phyloP scores from a whole-genome alignment of 2,888 invertebrate genomes.

The Subacronicta megacephala region DNA sequence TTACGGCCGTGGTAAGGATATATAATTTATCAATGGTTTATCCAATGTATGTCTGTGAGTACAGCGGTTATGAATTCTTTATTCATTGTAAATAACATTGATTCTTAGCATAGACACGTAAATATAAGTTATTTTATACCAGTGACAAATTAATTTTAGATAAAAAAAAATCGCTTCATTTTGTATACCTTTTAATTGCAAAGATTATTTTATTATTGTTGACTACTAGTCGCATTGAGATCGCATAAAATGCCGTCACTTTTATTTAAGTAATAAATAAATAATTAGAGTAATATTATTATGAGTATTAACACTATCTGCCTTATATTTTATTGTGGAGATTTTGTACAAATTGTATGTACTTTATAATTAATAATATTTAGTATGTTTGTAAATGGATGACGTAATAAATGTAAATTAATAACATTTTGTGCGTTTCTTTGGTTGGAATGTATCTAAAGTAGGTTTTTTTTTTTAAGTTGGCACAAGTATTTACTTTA shows the following conservation, averaged over 20 bases:
- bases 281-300: slow-evolving; percentile 62
- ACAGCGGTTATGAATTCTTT: slow-evolving; percentile 59
- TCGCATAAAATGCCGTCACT: slow-evolving; percentile 84
- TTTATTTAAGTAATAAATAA: slow-evolving; percentile 56
- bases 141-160: slow-evolving; percentile 62
- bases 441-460: slow-evolving; percentile 7
- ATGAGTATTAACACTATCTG: slow-evolving; percentile 80
- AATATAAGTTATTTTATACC: slow-evolving; percentile 67
- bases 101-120: slow-evolving; percentile 44
- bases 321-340: slow-evolving; percentile 65
- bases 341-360: slow-evolving; percentile 87
- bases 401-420: slow-evolving; percentile 85
- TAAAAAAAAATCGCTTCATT: slow-evolving; percentile 49
- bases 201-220: slow-evolving; percentile 75
- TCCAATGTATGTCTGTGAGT: neutral
- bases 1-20: no score
- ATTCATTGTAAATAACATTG: slow-evolving; percentile 82
- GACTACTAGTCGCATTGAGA: slow-evolving; percentile 82
- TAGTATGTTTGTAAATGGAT: slow-evolving; percentile 85
- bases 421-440: slow-evolving; percentile 64
- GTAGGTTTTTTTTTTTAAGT: no score
- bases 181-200: slow-evolving; percentile 71
- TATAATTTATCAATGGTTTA: neutral
- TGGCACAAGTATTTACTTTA: no score
- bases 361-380: slow-evolving; percentile 71